phyloP scores from a whole-genome alignment of 1,140 invertebrate genomes.

The Meteorus sp. region DNA sequence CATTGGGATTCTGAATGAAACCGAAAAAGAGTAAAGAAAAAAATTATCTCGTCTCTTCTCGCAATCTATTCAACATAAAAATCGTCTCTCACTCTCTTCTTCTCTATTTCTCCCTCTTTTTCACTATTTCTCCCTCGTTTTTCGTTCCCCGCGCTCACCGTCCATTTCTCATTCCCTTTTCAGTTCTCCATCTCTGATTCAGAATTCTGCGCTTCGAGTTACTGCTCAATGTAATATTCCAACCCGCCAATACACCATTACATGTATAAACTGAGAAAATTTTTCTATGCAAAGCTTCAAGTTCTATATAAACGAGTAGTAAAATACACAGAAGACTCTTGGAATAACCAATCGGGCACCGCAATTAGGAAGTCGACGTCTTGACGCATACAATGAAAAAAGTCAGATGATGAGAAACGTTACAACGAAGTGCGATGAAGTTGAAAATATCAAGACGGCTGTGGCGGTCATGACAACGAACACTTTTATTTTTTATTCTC shows the following conservation, averaged over 20 bases:
- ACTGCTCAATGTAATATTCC: not conserved
- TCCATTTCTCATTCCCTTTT: too few relatives aligned
- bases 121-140: too few relatives aligned
- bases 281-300: conserved; percentile 15
- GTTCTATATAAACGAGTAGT: not conserved
- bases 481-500: conserved; percentile 17
- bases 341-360: conserved; percentile 24
- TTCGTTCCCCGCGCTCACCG: too few relatives aligned
- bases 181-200: too few relatives aligned
- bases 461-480: not conserved
- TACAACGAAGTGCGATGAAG: conserved; percentile 14
- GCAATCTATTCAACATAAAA: conserved; percentile 6
- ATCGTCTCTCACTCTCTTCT: too few relatives aligned
- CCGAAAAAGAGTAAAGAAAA: conserved; percentile 7
- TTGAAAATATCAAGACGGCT: conserved; percentile 22
- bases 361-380: conserved; percentile 21
- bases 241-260: too few relatives aligned
- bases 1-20: conserved; percentile 3
- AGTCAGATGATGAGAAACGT: too few relatives aligned
- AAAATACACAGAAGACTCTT: not conserved
- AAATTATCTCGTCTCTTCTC: conserved; percentile 15
- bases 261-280: not conserved
- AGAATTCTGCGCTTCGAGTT: too few relatives aligned
- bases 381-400: too few relatives aligned
- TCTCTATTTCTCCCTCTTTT: too few relatives aligned